A percentile compares a stretch with the other conserved stretches of the same genome.
phyloP scores from a whole-genome alignment of 2,113 vertebrate species.

The Oenanthe oenanthe region DNA sequence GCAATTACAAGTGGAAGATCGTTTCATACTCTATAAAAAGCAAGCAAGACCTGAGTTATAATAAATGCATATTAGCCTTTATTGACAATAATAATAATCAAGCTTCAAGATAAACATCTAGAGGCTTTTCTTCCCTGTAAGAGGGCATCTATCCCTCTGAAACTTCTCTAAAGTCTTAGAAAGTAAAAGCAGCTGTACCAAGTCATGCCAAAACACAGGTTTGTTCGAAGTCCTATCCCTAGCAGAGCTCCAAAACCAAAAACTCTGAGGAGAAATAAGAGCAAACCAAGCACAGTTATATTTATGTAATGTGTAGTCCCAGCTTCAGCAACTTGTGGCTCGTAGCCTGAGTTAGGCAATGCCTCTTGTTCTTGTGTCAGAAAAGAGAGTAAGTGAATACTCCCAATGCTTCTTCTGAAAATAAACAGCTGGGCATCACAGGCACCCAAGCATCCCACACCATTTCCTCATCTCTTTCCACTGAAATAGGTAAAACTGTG shows the following conservation, averaged over 20 bases:
- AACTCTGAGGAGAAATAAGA: background rate
- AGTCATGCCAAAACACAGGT: background rate
- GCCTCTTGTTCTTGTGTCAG: background rate
- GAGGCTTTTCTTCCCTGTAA: background rate
- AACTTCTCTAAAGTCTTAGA: background rate
- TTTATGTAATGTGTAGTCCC: background rate
- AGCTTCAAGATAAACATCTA: background rate
- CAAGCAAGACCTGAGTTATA: background rate
- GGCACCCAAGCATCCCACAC: background rate
- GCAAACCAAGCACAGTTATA: background rate
- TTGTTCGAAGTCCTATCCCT: background rate
- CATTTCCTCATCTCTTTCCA: background rate
- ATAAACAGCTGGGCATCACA: background rate
- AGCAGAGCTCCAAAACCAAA: background rate
- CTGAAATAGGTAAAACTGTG: background rate
- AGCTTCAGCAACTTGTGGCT: background rate
- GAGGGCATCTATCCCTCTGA: background rate
- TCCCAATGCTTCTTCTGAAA: background rate
- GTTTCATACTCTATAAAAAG: slow-evolving; percentile 24
- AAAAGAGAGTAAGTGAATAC: background rate
- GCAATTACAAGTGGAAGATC: slow-evolving; percentile 2
- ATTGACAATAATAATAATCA: background rate
- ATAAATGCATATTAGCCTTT: background rate
- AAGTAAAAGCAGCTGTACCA: slow-evolving; percentile 1
- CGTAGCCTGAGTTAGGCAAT: background rate